Conservation (phyloP, 2,888 invertebrate species). For the Lasioglossum zephyrum region DNA sequence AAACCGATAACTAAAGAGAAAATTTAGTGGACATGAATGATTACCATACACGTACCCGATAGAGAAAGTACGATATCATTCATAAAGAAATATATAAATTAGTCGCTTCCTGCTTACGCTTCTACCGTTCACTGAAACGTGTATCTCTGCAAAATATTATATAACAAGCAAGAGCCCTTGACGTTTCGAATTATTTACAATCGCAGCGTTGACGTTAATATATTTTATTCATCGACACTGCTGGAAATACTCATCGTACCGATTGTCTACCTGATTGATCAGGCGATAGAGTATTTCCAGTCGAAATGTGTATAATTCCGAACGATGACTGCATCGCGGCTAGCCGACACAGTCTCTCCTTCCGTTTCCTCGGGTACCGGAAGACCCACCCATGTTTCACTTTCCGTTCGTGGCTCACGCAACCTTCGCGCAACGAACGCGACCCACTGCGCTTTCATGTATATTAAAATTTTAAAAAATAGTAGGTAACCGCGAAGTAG, state of each 20-base stretch:
- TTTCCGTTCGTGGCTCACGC: slow-evolving; percentile 52
- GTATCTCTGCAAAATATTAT: not conserved
- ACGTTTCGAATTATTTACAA: not conserved
- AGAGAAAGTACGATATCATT: not conserved
- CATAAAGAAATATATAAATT: not conserved
- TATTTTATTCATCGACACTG: not conserved
- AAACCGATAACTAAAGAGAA: not conserved
- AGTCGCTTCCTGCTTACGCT: not conserved
- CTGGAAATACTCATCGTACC: not conserved
- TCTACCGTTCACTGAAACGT: not conserved
- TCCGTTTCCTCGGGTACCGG: slow-evolving; percentile 54
- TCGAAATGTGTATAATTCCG: slow-evolving; percentile 27
- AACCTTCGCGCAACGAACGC: not conserved
- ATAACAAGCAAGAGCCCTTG: not conserved
- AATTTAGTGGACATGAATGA: not conserved
- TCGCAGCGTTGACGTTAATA: too few species aligned
- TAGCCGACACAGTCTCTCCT: slow-evolving; percentile 25
- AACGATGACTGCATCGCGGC: slow-evolving; percentile 6
- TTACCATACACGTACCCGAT: not conserved
- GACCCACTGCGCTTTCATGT: not conserved
- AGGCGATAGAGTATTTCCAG: not conserved
- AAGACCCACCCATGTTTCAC: slow-evolving; percentile 60
- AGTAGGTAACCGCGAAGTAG: not conserved
- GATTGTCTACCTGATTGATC: not conserved
- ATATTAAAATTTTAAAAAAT: not conserved